Conservation (phyloP, 2,888 invertebrate species). For the Dioctria rufipes region DNA sequence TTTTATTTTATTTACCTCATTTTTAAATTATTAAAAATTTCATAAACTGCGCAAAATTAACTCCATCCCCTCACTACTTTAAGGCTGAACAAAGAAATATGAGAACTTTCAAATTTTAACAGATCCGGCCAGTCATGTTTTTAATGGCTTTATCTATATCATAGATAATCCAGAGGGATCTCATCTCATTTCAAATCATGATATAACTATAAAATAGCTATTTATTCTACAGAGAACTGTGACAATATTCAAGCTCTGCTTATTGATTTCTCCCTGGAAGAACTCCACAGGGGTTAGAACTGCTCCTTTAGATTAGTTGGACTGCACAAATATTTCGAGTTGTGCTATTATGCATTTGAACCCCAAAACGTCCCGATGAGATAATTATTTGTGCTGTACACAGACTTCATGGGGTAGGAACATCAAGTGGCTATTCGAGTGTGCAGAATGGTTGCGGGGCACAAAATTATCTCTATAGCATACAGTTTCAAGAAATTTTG, state of each 20-base stretch:
- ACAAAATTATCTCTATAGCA: slow-evolving; percentile 13
- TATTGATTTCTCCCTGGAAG: slow-evolving; percentile 25
- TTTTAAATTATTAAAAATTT: too few relatives aligned
- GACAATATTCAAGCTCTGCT: slow-evolving; percentile 31
- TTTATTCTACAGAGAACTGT: not conserved
- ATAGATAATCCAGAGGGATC: too few relatives aligned
- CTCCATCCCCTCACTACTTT: too few relatives aligned
- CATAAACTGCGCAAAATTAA: too few relatives aligned
- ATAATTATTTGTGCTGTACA: slow-evolving; percentile 8
- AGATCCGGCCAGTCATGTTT: too few relatives aligned
- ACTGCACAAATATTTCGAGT: slow-evolving; percentile 30
- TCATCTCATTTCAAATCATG: too few relatives aligned
- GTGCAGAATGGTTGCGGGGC: slow-evolving; percentile 15
- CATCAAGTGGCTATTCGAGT: slow-evolving; percentile 16
- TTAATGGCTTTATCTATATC: too few relatives aligned
- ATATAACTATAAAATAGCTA: too few relatives aligned
- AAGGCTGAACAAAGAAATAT: too few relatives aligned
- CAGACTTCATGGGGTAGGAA: not conserved
- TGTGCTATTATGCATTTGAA: slow-evolving; percentile 33
- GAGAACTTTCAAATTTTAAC: too few relatives aligned
- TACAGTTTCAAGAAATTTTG: slow-evolving; percentile 7
- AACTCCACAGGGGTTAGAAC: not conserved
- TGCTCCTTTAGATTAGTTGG: slow-evolving; percentile 1
- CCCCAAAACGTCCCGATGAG: slow-evolving; percentile 13
- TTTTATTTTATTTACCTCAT: too few relatives aligned